Base-by-base conservation (phyloP, 1,140 invertebrate species). In the Globodera rostochiensis region DNA sequence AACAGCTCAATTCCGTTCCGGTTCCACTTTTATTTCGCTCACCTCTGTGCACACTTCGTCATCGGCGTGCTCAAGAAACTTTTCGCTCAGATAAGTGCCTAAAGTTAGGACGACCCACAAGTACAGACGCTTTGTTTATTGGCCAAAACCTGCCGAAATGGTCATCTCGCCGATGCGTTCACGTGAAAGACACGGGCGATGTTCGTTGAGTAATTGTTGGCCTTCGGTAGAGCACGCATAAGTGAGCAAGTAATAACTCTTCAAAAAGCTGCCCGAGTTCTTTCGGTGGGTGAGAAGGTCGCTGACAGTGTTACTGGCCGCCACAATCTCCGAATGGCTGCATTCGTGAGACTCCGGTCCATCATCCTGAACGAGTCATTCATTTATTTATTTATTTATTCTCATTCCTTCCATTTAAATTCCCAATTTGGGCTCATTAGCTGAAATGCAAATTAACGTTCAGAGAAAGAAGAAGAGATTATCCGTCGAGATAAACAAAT, bases 131-230 rank as follows among this genome's bases (percentile, higher is more conserved):
- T n/a, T 5, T 13, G 9, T 19, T 77, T 21, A 19, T 11, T 77
- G n/a, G 19, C 45, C 60, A 64, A 13, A 19, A 85, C 86, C 86
- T 69, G 88, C 88, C 3, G 88, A 89, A 5, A 89, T 81, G 8
- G 88, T 89, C 88, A 89, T 89, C 76, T 89, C 88, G n/a, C 88
- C 88, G 73, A 89, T 90, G 70, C 86, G 83, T 73, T 89, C 88
- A 47, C 84, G 77, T 60, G 85, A 89, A 21, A 89, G 74, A 74
- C 88, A 89, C 0, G 79, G 53, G 45, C 88, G 77, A 70, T 89
- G 87, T 15, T 89, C 81, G 73, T 46, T 80, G 0, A 89, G 83
- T 64, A 89, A 76, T 80, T 90, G 83, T 77, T 89, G 88, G 13
- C 88, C 88, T 74, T 88, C 87, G 11, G 78, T 9, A 7, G 88